Evolutionary conservation across 2,797 vertebrate genomes (phyloP).

Genomic region (Lateolabrax maculatus): DNA sequence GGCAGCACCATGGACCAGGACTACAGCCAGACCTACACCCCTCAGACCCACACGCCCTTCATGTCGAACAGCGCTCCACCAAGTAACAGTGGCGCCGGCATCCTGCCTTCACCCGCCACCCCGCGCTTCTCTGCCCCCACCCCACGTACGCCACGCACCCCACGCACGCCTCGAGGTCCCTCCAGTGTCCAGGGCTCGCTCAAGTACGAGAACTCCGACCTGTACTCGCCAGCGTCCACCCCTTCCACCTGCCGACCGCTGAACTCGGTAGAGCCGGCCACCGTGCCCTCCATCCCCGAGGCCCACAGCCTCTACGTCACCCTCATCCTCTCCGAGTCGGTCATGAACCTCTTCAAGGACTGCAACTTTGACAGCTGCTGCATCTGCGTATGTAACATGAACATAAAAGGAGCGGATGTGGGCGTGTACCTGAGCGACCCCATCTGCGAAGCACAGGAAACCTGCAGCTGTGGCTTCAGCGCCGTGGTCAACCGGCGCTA

Average conservation of each 20-base stretch:
- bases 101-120: constrained; percentile 97
- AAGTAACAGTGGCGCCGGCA: constrained; percentile 93
- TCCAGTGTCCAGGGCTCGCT: constrained; percentile 96
- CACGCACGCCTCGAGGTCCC: constrained; percentile 95
- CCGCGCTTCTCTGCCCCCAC: constrained; percentile 95
- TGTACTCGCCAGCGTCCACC: constrained; percentile 98
- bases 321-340: constrained; percentile 98
- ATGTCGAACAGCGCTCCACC: constrained; percentile 96
- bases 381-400: constrained; percentile 99
- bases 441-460: constrained; percentile 91
- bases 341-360: constrained; percentile 99
- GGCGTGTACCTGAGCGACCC: constrained; percentile 98
- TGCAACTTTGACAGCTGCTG: constrained; percentile 99
- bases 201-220: constrained; percentile 97
- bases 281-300: constrained; percentile 96
- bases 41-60: constrained; percentile 95
- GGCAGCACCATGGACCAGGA: constrained; percentile 96
- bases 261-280: constrained; percentile 97
- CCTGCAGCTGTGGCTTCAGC: constrained; percentile 97
- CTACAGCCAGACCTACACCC: constrained; percentile 94
- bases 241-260: constrained; percentile 96
- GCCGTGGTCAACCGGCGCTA: constrained; percentile 98
- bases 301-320: constrained; percentile 99
- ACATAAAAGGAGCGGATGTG: constrained; percentile 98
- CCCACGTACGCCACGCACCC: constrained; percentile 95